These are phyloP conservation scores for Loxodonta africana DNA, from an alignment of 2,113 vertebrate genomes.

Conservation along the genomic window DNA sequence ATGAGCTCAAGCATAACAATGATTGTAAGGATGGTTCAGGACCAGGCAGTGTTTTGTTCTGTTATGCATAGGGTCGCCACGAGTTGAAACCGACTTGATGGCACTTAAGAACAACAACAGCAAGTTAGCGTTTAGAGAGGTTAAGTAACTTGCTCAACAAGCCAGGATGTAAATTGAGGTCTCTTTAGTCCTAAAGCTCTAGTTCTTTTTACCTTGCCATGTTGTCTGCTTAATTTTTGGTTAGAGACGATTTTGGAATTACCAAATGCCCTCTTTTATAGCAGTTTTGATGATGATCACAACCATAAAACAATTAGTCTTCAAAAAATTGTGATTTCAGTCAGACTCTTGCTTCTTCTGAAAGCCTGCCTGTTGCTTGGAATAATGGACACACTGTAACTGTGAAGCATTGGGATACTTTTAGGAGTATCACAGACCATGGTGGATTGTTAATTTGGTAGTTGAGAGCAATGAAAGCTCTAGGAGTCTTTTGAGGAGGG, in stretches of 20 bases:
- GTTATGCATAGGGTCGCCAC: too few species aligned
- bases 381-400: not conserved
- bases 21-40: too few species aligned
- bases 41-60: too few species aligned
- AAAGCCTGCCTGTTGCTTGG: not conserved
- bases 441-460: not conserved
- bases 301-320: not conserved
- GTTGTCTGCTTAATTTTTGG: not conserved
- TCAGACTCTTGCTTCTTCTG: not conserved
- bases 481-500: not conserved
- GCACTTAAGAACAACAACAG: not conserved
- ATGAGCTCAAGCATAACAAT: too few species aligned
- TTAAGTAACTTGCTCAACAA: not conserved
- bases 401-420: not conserved
- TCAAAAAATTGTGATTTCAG: not conserved
- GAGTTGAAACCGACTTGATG: too few species aligned
- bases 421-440: slow-evolving; percentile 1
- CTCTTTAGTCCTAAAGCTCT: not conserved
- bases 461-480: slow-evolving; percentile 17
- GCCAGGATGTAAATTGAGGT: slow-evolving; percentile 23
- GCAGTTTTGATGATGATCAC: not conserved
- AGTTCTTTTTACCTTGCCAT: not conserved
- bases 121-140: not conserved
- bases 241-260: slow-evolving; percentile 47
- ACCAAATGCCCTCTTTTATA: not conserved